Evolutionary conservation across 1,140 invertebrate genomes (phyloP).

Genomic region (Steinernema khuongi): DNA sequence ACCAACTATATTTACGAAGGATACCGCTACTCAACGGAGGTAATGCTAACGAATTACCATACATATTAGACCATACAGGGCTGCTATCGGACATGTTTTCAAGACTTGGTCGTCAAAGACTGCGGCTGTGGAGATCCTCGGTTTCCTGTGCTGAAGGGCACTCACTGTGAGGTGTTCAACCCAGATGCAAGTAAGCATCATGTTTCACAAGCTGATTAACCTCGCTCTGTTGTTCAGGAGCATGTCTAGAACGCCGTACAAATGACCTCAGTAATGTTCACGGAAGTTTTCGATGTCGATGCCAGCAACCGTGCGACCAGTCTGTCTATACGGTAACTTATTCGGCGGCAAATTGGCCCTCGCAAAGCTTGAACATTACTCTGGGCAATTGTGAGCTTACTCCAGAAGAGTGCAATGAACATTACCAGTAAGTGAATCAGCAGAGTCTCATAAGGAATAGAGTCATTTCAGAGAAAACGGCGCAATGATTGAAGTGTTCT

Average conservation of each 20-base stretch:
- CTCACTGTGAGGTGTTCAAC: conserved; percentile 3
- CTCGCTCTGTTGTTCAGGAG: conserved; percentile 40
- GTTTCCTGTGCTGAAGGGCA: conserved; percentile 33
- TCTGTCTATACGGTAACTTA: conserved; percentile 54
- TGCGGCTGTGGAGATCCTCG: conserved; percentile 52
- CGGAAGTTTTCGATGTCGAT: conserved; percentile 38
- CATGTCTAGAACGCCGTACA: conserved; percentile 45
- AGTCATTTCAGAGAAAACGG: conserved; percentile 49
- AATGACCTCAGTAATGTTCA: conserved; percentile 47
- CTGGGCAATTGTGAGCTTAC: conserved; percentile 48
- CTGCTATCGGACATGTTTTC: conserved; percentile 54
- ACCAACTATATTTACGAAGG: conserved; percentile 49
- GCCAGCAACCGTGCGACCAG: conserved; percentile 51
- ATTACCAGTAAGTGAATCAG: conserved; percentile 44
- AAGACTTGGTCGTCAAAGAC: conserved; percentile 51
- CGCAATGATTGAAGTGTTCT: conserved; percentile 56
- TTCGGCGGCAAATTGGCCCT: conserved; percentile 53
- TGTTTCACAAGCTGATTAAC: not conserved
- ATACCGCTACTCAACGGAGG: conserved; percentile 54
- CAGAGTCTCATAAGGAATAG: not conserved
- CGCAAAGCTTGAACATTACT: conserved; percentile 48
- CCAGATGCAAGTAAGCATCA: not conserved
- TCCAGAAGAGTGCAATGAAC: conserved; percentile 46
- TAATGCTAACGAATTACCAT: not conserved
- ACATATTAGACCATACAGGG: conserved; percentile 37